phyloP scores from a whole-genome alignment of 2,797 vertebrate genomes.

The Pampus argenteus region DNA sequence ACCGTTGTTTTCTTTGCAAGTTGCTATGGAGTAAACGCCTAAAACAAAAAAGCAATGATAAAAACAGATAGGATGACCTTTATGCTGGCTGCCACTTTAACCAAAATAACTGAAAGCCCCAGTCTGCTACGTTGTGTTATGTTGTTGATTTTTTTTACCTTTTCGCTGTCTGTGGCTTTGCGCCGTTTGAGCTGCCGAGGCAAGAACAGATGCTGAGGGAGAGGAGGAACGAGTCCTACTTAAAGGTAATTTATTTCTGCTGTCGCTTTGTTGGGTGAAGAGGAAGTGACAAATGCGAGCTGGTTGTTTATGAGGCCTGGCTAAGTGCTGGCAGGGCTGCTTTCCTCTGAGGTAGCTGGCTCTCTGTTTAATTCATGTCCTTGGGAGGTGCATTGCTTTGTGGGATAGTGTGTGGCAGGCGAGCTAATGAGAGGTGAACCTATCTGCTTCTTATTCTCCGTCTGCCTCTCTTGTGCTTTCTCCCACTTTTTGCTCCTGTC shows the following conservation, averaged over 20 bases:
- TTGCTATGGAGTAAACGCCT: neutral
- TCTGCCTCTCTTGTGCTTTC: slow-evolving; percentile 34
- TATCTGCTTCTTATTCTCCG: slow-evolving; percentile 71
- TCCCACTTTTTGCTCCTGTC: slow-evolving; percentile 32
- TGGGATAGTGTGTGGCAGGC: slow-evolving; percentile 72
- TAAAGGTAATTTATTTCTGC: slow-evolving; percentile 88
- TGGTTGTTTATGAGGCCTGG: slow-evolving; percentile 78
- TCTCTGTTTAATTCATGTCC: slow-evolving; percentile 84
- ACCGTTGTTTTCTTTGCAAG: neutral
- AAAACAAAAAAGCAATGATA: slow-evolving; percentile 2
- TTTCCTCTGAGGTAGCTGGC: slow-evolving; percentile 73
- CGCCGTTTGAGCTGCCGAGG: slow-evolving; percentile 18
- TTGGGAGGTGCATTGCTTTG: slow-evolving; percentile 73
- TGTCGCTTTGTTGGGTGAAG: slow-evolving; percentile 86
- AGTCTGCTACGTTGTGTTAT: slow-evolving; percentile 2
- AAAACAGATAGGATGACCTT: neutral
- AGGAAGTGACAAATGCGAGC: slow-evolving; percentile 84
- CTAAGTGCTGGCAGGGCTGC: slow-evolving; percentile 78
- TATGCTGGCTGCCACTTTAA: neutral
- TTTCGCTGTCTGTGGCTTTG: slow-evolving; percentile 22
- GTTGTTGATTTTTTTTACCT: slow-evolving; percentile 21
- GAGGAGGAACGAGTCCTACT: slow-evolving; percentile 74
- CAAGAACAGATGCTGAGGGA: slow-evolving; percentile 61
- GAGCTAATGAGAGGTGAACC: slow-evolving; percentile 75
- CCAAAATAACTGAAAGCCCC: neutral